Percentiles rank a stretch among this genome's conserved stretches.
phyloP scores from a whole-genome alignment of 2,113 vertebrate genomes.

The Calypte anna region DNA sequence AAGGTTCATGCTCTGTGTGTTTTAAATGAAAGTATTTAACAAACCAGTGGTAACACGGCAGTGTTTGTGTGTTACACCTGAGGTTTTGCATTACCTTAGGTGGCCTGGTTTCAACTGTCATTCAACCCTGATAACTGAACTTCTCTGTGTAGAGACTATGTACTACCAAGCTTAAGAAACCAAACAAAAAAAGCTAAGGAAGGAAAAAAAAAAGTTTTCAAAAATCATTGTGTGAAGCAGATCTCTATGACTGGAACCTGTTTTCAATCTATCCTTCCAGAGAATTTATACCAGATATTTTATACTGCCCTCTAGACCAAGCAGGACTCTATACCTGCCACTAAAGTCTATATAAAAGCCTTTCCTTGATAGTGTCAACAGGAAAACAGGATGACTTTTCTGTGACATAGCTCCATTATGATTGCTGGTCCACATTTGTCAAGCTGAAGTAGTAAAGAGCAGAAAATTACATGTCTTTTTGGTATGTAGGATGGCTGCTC shows the following conservation, averaged over 20 bases:
- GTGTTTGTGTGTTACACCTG: not conserved
- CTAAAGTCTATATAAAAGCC: not conserved
- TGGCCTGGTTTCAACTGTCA: not conserved
- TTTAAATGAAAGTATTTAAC: not conserved
- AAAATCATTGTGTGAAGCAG: not conserved
- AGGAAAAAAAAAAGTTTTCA: not conserved
- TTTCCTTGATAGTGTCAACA: not conserved
- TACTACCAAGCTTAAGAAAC: not conserved
- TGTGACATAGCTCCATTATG: not conserved
- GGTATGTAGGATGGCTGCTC: not conserved
- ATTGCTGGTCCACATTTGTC: rapidly evolving
- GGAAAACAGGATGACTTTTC: not conserved
- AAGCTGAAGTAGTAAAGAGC: not conserved
- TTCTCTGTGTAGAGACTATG: not conserved
- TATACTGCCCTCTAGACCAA: not conserved
- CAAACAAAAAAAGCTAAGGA: not conserved
- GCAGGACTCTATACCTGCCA: not conserved
- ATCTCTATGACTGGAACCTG: not conserved
- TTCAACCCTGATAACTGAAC: not conserved
- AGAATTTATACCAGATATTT: not conserved
- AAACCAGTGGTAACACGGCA: not conserved
- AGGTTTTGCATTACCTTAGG: not conserved
- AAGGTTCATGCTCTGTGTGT: not conserved
- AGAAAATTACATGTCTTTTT: not conserved
- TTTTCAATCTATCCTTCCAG: not conserved